Base-by-base conservation (phyloP, 2,113 vertebrate genomes). In the Serilophus lunatus region DNA sequence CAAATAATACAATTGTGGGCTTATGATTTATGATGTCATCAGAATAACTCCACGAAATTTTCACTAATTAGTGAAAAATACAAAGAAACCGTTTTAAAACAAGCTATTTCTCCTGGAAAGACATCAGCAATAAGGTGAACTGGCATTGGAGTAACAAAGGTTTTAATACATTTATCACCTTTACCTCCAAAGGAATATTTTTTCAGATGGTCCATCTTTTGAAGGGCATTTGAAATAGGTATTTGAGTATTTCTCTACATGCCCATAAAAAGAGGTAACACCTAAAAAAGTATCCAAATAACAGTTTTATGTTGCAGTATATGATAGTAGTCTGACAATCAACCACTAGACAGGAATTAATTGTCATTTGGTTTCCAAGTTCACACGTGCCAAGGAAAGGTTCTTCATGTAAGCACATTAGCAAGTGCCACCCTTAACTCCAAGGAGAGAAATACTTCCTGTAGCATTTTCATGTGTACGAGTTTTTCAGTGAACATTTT, bases 1-100 rank as follows among this genome's bases (percentile, higher is more conserved):
- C 3, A 5, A 57, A 45, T 33, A 84, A 35, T 5, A 42, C 28
- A 63, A 36, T n/a, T 63, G 29, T 44, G 54, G 85, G 50, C 87
- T 97, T 97, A 97, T 97, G 95, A 97, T 97, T 97, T 97, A 97
- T 97, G 96, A 97, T 97, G 95, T 95, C 94, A 97, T 96, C 96
- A 96, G 96, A 97, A 59, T 77, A 92, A 91, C 44, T 79, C 57
- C 11, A 91, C 25, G 63, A 81, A 36, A 20, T 40, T 70, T 65
- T 17, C 35, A 65, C 7, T 72, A 45, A 71, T 56, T 72, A 82
- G 7, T 15, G 10, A 92, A 51, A 51, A 74, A 47, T 26, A 74
- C 13, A 88, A 80, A 70, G 53, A 85, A 87, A 61, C 13, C 29
- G 69, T 31, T 54, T 10, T 7, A 66, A 66, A 61, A 61, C 22